Evolutionary conservation across 2,113 vertebrate species (phyloP).

Genomic region (Leptocoma aspasia): DNA sequence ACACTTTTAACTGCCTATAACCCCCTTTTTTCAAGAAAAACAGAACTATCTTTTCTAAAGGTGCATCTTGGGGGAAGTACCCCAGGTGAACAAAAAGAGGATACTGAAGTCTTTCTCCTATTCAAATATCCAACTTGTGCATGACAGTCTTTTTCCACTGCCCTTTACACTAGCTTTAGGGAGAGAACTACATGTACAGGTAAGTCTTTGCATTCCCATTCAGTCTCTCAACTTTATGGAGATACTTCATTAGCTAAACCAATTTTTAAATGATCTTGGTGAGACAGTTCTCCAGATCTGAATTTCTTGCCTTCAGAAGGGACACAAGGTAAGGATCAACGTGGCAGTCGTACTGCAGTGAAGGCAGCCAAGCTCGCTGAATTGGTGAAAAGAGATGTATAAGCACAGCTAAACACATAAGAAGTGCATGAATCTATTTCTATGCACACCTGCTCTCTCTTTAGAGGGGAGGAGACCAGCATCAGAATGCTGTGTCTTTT

Average conservation of each 20-base stretch:
- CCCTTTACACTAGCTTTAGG: background rate
- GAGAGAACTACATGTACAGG: background rate
- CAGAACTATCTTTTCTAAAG: background rate
- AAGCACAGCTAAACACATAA: background rate
- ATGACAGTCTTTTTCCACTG: background rate
- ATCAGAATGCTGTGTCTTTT: background rate
- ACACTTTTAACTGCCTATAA: background rate
- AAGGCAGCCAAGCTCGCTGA: background rate
- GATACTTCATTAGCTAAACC: background rate
- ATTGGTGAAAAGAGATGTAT: background rate
- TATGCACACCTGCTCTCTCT: background rate
- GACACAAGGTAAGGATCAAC: accelerated
- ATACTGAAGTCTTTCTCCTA: background rate
- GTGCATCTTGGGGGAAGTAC: background rate
- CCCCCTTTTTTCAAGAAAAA: background rate
- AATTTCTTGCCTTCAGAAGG: background rate
- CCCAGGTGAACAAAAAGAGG: background rate
- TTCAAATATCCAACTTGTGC: background rate
- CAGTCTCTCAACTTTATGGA: background rate
- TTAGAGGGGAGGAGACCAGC: background rate
- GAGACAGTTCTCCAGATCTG: background rate
- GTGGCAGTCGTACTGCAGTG: accelerated
- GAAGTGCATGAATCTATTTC: background rate
- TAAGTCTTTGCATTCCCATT: background rate
- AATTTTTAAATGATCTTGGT: background rate